phyloP scores from a whole-genome alignment of 2,888 invertebrate genomes.

The Rhopalosiphum nymphaeae region DNA sequence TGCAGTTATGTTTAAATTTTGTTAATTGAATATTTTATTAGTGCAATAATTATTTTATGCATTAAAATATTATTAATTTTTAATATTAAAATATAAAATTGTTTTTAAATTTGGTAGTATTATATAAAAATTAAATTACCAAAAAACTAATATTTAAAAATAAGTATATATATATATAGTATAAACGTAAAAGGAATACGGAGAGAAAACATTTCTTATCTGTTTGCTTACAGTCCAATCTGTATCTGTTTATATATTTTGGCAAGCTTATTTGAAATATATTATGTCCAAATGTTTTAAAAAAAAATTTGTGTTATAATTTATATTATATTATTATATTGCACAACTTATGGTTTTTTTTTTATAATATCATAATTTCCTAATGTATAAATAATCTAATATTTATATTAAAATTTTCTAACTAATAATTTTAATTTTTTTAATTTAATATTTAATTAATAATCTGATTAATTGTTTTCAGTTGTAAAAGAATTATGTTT shows the following conservation, averaged over 20 bases:
- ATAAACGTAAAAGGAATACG: not conserved
- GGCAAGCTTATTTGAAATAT: not conserved
- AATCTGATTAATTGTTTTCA: not conserved
- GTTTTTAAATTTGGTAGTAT: not conserved
- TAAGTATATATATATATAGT: too few species aligned
- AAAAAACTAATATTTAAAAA: not conserved
- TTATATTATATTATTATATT: not conserved
- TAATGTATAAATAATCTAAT: not conserved
- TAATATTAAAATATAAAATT: not conserved
- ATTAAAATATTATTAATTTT: not conserved
- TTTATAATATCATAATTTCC: not conserved
- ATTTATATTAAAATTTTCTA: too few species aligned
- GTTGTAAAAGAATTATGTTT: not conserved
- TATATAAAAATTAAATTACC: not conserved
- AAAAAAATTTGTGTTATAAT: not conserved
- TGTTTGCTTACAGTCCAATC: not conserved
- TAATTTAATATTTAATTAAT: not conserved
- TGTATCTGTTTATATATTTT: not conserved
- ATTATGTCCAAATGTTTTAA: not conserved
- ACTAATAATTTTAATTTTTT: too few species aligned
- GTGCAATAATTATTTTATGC: not conserved
- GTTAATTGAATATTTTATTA: not conserved
- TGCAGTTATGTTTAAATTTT: not conserved
- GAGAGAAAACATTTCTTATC: not conserved
- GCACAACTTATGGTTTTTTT: not conserved